Evolutionary conservation across 1,140 invertebrate genomes (phyloP).

Genomic region (Lasioglossum baleicum): DNA sequence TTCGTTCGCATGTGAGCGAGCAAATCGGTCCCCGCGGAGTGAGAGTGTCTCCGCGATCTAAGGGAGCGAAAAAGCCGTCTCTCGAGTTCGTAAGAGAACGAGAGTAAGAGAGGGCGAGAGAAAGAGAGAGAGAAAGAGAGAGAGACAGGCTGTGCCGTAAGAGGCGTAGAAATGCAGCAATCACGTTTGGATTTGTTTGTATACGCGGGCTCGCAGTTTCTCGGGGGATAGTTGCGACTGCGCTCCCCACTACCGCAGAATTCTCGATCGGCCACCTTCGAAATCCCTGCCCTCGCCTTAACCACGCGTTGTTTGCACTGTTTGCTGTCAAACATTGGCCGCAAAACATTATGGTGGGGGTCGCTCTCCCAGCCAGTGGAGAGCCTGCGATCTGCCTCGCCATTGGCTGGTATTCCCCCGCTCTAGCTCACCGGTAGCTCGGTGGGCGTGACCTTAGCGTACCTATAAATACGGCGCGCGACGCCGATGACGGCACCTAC

Average conservation of each 20-base stretch:
- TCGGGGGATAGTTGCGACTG: slow-evolving; percentile 68
- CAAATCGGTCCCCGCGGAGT: slow-evolving; percentile 1
- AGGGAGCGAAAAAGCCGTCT: not conserved
- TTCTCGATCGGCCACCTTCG: slow-evolving; percentile 44
- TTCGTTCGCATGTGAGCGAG: slow-evolving; percentile 11
- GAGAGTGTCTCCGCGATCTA: not conserved
- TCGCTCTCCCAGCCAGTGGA: not conserved
- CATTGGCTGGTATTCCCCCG: slow-evolving; percentile 57
- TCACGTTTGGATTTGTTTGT: slow-evolving; percentile 70
- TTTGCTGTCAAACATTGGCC: slow-evolving; percentile 77
- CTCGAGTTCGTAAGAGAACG: no score
- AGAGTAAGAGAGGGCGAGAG: no score
- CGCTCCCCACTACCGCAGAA: slow-evolving; percentile 66
- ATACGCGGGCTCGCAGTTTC: slow-evolving; percentile 49
- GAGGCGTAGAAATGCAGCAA: slow-evolving; percentile 54
- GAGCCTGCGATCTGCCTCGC: not conserved
- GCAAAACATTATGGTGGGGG: slow-evolving; percentile 63
- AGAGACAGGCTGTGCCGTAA: not conserved
- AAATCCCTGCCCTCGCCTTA: slow-evolving; percentile 49
- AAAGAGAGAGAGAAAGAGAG: no score
- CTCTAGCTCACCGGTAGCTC: not conserved
- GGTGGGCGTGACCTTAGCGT: slow-evolving; percentile 23
- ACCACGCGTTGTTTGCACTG: slow-evolving; percentile 68
- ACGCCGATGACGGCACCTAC: slow-evolving; percentile 37
- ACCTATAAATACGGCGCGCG: slow-evolving; percentile 42